Evolutionary conservation across 1,140 invertebrate species (phyloP), one percentile per base, ranked within the genome.

Genomic region (Euborellia annulipes): DNA sequence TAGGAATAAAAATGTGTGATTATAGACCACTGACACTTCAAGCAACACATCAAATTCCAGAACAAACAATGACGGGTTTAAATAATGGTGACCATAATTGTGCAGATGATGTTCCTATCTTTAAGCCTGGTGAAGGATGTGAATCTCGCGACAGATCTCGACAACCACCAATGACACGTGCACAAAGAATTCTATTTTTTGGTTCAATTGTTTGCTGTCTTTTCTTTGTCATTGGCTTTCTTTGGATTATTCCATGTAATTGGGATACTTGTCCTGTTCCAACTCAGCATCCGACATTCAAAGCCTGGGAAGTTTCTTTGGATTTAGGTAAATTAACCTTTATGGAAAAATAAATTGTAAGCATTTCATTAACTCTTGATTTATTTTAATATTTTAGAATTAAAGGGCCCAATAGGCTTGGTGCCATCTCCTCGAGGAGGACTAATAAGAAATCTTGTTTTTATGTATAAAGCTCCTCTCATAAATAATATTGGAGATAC

Each of bases 181-280:
- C 72, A 36, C 65, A 80, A 14, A 71, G 72, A 39, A 66, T 72
- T 36, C 76, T 72, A 23, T 79, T 84, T 50, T 60, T 79, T 11
- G 61, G 68, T 9, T 83, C 81, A 7, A 73, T 84, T 46, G 52
- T 82, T 19, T 56, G 81, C 13, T 85, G 80, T 52, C 58, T 82
- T 19, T 62, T 79, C 37, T 79, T 77, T 9, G 71, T 83, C 16
- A 52, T 82, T 9, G 67, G 78, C 50, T 85, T 85, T 58, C 59
- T 85, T 2, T 85, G 82, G 75, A 66, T 77, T 11, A 60, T 84
- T 49, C 82, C 82, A 1, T 85, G 82, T 54, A 71, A 79, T 47
- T 66, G 70, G 3, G 71, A 73, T 2, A 69, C 72, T 34, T 84
- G 80, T 50, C 65, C 71, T 21, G 61, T 61, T 44, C 61, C 57